These are phyloP conservation scores for Eulacestoma nigropectus DNA, from an alignment of 2,113 vertebrate genomes.

Conservation along the genomic window DNA sequence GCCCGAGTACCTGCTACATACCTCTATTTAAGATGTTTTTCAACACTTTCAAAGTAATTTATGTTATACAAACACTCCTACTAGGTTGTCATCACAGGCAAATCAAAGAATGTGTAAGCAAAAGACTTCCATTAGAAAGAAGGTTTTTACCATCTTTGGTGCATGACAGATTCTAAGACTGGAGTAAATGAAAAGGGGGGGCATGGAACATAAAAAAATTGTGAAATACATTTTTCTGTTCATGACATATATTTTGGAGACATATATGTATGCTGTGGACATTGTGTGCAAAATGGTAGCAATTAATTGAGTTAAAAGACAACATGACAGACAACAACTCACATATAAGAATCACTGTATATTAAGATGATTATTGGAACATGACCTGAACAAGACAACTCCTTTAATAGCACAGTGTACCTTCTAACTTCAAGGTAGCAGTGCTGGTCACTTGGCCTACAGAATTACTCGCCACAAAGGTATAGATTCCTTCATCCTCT, in stretches of 20 bases:
- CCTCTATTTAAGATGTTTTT: not conserved
- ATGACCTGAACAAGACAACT: not conserved
- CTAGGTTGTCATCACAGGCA: not conserved
- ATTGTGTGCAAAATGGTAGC: not conserved
- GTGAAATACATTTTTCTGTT: not conserved
- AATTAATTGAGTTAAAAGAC: slow-evolving; percentile 62
- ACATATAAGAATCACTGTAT: not conserved
- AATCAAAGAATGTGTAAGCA: not conserved
- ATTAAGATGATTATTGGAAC: slow-evolving; percentile 30
- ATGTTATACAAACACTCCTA: not conserved
- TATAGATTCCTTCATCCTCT: slow-evolving; percentile 90
- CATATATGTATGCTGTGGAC: not conserved
- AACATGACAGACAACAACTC: not conserved
- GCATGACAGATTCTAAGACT: not conserved
- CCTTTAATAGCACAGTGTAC: slow-evolving; percentile 67
- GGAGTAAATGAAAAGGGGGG: not conserved
- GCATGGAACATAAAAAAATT: not conserved
- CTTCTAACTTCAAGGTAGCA: slow-evolving; percentile 83
- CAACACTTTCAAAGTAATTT: not conserved
- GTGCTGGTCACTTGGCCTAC: slow-evolving; percentile 89
- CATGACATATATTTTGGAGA: not conserved
- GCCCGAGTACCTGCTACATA: not conserved
- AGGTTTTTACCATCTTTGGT: not conserved
- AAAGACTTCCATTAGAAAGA: not conserved
- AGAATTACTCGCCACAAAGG: slow-evolving; percentile 86